Conservation (phyloP, 2,797 vertebrate species). For the Propithecus deckenii region DNA sequence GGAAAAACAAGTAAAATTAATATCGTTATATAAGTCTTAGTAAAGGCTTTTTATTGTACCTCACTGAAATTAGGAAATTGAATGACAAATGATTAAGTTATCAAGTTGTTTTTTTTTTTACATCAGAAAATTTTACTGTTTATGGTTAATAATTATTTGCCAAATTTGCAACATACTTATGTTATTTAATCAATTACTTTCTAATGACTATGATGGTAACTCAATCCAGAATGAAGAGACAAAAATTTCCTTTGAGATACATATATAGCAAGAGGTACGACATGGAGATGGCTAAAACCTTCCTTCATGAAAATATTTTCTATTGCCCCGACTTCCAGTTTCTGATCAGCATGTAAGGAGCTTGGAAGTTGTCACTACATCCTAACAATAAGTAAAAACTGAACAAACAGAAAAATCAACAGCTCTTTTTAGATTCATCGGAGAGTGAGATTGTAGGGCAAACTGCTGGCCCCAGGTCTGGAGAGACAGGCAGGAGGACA, state of each 20-base stretch:
- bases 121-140: neutral
- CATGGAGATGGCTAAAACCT: neutral
- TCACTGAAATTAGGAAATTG: neutral
- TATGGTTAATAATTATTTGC: neutral
- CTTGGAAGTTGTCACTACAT: neutral
- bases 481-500: neutral
- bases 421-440: neutral
- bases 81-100: neutral
- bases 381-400: neutral
- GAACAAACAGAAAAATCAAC: neutral
- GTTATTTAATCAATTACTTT: neutral
- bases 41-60: neutral
- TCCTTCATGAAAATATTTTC: neutral
- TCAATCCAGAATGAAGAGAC: neutral
- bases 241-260: neutral
- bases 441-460: neutral
- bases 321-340: neutral
- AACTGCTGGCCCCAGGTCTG: too few species aligned
- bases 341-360: neutral
- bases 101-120: neutral
- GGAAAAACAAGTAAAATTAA: neutral
- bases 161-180: neutral
- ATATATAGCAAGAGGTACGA: neutral
- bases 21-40: neutral
- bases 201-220: neutral